These are phyloP conservation scores for Alitta virens DNA, from an alignment of 2,888 invertebrate genomes.

Conservation along the genomic window DNA sequence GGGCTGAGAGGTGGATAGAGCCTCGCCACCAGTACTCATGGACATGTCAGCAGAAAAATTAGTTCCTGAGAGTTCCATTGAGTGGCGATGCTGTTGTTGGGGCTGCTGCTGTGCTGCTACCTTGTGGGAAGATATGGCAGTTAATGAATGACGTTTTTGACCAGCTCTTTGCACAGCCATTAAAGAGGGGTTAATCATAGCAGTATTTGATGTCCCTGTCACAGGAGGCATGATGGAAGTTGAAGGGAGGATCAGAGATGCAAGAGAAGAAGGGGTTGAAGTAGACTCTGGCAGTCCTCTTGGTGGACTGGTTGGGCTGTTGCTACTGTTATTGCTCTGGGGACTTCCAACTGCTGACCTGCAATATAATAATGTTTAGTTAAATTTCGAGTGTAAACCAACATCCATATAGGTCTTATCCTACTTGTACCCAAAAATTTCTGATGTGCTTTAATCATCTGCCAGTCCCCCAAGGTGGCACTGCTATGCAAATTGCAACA, in stretches of 20 bases:
- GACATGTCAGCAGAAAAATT: background rate
- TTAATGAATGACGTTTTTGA: conserved; percentile 41
- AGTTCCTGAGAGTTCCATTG: conserved; percentile 27
- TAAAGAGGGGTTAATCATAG: conserved; percentile 8
- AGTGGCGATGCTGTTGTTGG: conserved; percentile 33
- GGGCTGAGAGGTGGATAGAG: too few relatives aligned
- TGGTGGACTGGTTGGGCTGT: too few relatives aligned
- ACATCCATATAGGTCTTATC: too few relatives aligned
- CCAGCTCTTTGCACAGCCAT: conserved; percentile 10
- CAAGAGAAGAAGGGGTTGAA: too few relatives aligned
- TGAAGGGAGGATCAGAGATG: background rate
- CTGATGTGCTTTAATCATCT: too few relatives aligned
- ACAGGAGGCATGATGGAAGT: background rate
- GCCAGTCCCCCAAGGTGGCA: background rate
- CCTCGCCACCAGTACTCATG: background rate
- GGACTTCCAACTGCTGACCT: too few relatives aligned
- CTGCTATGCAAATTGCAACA: background rate
- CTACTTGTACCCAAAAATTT: too few relatives aligned
- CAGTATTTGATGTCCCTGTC: background rate
- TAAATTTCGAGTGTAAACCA: too few relatives aligned
- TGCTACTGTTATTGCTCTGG: too few relatives aligned
- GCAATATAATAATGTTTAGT: too few relatives aligned
- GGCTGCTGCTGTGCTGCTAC: conserved; percentile 14
- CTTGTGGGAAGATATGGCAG: conserved; percentile 22
- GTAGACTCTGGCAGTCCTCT: too few relatives aligned